Base-by-base conservation (phyloP, 2,888 invertebrate species). In the Ctenicera cuprea region DNA sequence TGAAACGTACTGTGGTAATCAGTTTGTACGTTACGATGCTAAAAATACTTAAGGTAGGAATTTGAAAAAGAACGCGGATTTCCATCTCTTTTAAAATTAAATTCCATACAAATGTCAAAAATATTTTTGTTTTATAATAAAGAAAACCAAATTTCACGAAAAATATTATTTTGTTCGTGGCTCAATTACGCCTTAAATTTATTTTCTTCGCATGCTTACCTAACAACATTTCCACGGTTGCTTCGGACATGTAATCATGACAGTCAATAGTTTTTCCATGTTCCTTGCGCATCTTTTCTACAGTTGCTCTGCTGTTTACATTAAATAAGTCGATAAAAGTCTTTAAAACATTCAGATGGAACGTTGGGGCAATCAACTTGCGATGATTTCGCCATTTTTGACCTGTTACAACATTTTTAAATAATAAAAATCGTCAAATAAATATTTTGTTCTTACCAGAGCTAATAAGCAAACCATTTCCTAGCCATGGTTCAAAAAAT, bases 261-360 rank as follows among this genome's bases (percentile, higher is more conserved):
- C 93, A 92, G 85, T 95, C 94, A 83, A 95, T 94, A 64, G 90
- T 90, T 79, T 92, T 92, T n/a, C 91, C 92, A 63, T 88, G 86
- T 85, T 94, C 93, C 80, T 92, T 91, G 85, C 91, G 91, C 86
- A 95, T 87, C 83, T 92, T 94, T 71, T 91, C 90, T 5, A 95
- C 93, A 7, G 94, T 94, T 69, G 92, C 91, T 52, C 91, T 90
- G 52, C 94, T 94, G 88, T 95, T 95, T 75, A 93, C 93, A 84
- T 95, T 95, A 89, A 95, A 95, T 41, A 95, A 88, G 83, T 94
- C 94, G 82, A 95, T 94, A 88, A 95, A 95, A 81, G 94, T 94
- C 89, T 95, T 95, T 80, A 95, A 88, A 0, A 95, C 94, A 86
- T 95, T 95, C 87, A 95, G 89, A 84, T 95, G 95, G 92, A 95